These are phyloP conservation scores for Diarsia dahlii DNA, from an alignment of 2,888 invertebrate species.

Conservation along the genomic window DNA sequence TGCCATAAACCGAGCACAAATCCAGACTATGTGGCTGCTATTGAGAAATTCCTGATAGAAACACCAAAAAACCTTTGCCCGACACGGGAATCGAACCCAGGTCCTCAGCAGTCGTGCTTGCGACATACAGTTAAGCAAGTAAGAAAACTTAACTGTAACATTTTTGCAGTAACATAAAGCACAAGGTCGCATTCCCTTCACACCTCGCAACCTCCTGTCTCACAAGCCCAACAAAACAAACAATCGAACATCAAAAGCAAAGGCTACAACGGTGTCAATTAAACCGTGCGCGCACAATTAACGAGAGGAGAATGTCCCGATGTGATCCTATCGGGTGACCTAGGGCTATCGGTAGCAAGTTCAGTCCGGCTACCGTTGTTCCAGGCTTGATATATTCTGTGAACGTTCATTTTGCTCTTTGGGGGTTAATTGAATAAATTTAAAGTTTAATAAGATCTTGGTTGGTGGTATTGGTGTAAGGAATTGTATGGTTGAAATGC, in stretches of 20 bases:
- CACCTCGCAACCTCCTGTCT: conserved; percentile 9
- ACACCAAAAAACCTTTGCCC: too few species aligned
- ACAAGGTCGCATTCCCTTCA: conserved; percentile 10
- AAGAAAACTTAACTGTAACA: not conserved
- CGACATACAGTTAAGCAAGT: not conserved
- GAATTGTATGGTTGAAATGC: conserved; percentile 27
- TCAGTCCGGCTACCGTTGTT: conserved; percentile 84
- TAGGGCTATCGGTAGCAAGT: conserved; percentile 85
- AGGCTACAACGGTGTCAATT: conserved; percentile 81
- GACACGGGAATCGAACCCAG: too few species aligned
- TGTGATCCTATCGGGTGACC: conserved; percentile 87
- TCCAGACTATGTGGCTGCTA: too few species aligned
- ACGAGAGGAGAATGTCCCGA: conserved; percentile 81
- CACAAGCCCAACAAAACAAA: conserved; percentile 49
- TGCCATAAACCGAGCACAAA: too few species aligned
- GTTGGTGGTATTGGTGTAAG: conserved; percentile 59
- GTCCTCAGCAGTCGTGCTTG: too few species aligned
- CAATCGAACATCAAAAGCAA: conserved; percentile 62
- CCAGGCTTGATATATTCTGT: conserved; percentile 85
- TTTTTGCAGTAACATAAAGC: not conserved
- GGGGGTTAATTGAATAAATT: conserved; percentile 84
- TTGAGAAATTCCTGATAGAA: too few species aligned
- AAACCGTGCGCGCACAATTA: conserved; percentile 83
- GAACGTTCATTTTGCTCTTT: conserved; percentile 75
- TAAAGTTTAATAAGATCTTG: conserved; percentile 65